phyloP scores from a whole-genome alignment of 2,888 invertebrate genomes.

The Eudemis profundana region DNA sequence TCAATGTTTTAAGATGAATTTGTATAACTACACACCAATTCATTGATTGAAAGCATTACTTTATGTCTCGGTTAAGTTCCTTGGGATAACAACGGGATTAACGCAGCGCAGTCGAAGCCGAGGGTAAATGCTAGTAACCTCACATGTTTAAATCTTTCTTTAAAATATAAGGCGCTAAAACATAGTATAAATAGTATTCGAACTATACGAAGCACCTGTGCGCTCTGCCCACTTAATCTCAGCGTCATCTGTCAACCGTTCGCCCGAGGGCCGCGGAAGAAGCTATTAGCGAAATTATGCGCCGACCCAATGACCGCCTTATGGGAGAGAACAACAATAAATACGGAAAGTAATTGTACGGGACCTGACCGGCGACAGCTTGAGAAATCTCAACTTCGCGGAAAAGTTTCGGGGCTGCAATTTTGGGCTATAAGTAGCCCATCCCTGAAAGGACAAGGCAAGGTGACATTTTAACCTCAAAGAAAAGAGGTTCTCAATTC shows the following conservation, averaged over 20 bases:
- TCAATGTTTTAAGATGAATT: too few relatives aligned
- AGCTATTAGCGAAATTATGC: constrained; percentile 56
- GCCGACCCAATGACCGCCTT: constrained; percentile 69
- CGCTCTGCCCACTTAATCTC: constrained; percentile 23
- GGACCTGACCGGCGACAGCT: constrained; percentile 54
- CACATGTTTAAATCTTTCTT: too few relatives aligned
- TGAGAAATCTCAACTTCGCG: constrained; percentile 32
- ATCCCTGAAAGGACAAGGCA: background rate
- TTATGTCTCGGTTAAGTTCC: too few relatives aligned
- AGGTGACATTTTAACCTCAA: too few relatives aligned
- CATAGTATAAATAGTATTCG: too few relatives aligned
- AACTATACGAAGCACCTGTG: constrained; percentile 13
- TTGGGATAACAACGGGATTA: too few relatives aligned
- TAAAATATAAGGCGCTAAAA: background rate
- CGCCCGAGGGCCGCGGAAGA: constrained; percentile 37
- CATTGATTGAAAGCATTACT: too few relatives aligned
- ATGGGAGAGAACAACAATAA: constrained; percentile 73
- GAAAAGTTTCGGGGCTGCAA: constrained; percentile 23
- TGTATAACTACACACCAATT: too few relatives aligned
- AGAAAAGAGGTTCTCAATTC: too few relatives aligned
- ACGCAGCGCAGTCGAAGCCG: too few relatives aligned
- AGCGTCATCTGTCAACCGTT: constrained; percentile 6
- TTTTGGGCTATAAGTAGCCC: constrained; percentile 1
- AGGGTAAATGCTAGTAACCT: too few relatives aligned
- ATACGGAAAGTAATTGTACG: constrained; percentile 72